Conservation (phyloP, 2,888 invertebrate species). For the Leptogaster cylindrica region DNA sequence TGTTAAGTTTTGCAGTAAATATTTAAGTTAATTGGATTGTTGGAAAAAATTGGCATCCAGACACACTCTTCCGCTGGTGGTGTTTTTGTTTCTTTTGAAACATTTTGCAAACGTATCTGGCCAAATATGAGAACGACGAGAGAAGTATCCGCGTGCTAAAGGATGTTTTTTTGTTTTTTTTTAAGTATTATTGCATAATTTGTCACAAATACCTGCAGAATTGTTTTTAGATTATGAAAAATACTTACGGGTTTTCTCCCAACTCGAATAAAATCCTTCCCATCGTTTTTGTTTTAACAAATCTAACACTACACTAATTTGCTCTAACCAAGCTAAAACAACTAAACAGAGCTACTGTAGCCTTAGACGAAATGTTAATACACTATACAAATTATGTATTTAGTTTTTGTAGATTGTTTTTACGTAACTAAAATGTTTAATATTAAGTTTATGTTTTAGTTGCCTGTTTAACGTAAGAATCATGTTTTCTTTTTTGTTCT, state of each 20-base stretch:
- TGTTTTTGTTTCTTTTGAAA: background rate
- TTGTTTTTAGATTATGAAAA: slow-evolving; percentile 26
- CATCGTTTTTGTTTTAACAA: slow-evolving; percentile 42
- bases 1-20: slow-evolving; percentile 31
- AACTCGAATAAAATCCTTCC: slow-evolving; percentile 46
- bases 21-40: no score
- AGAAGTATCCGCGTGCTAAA: no score
- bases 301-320: slow-evolving; percentile 15
- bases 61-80: no score
- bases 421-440: slow-evolving; percentile 14
- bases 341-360: slow-evolving; percentile 8
- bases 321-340: slow-evolving; percentile 12
- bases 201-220: slow-evolving; percentile 37
- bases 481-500: slow-evolving; percentile 2
- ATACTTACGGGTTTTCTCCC: slow-evolving; percentile 22
- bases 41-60: no score
- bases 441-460: no score
- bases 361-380: slow-evolving; percentile 12
- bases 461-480: no score
- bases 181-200: slow-evolving; percentile 31
- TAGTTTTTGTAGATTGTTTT: slow-evolving; percentile 31
- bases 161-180: no score
- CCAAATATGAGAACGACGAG: no score
- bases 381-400: slow-evolving; percentile 22
- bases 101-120: background rate